Conservation (phyloP, 1,140 invertebrate genomes). For the Zaprionus lachaisei region DNA sequence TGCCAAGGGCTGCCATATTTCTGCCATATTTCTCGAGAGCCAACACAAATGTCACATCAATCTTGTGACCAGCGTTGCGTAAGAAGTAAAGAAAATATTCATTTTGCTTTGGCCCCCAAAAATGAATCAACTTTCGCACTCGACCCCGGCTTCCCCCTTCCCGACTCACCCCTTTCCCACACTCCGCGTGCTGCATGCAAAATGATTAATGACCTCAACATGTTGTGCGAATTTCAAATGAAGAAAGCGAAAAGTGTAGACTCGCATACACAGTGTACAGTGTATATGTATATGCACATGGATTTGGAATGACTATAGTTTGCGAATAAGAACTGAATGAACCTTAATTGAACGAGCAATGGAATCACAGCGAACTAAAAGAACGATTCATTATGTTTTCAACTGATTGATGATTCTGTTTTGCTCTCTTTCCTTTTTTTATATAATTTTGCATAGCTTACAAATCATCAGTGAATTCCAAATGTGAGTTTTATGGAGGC, state of each 20-base stretch:
- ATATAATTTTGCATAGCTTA: not conserved
- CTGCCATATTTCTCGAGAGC: slow-evolving; percentile 66
- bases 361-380: not conserved
- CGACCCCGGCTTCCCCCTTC: not conserved
- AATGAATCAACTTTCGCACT: slow-evolving; percentile 66
- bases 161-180: not conserved
- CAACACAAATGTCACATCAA: slow-evolving; percentile 81
- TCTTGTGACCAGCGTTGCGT: slow-evolving; percentile 79
- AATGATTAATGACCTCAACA: slow-evolving; percentile 72
- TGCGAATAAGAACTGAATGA: slow-evolving; percentile 3
- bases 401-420: not conserved
- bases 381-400: slow-evolving; percentile 3
- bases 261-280: not conserved
- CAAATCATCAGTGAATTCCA: not conserved
- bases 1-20: slow-evolving; percentile 76
- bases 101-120: slow-evolving; percentile 60
- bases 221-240: slow-evolving; percentile 70
- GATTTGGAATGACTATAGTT: not conserved
- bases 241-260: slow-evolving; percentile 25
- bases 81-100: slow-evolving; percentile 79
- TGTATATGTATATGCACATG: slow-evolving; percentile 4
- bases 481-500: too few relatives aligned
- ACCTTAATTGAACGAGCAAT: slow-evolving; percentile 7
- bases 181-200: slow-evolving; percentile 33
- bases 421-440: not conserved